Percentiles rank a stretch among this genome's conserved stretches.
Conservation (phyloP, 1,140 invertebrate species). For the Agrilus planipennis region DNA sequence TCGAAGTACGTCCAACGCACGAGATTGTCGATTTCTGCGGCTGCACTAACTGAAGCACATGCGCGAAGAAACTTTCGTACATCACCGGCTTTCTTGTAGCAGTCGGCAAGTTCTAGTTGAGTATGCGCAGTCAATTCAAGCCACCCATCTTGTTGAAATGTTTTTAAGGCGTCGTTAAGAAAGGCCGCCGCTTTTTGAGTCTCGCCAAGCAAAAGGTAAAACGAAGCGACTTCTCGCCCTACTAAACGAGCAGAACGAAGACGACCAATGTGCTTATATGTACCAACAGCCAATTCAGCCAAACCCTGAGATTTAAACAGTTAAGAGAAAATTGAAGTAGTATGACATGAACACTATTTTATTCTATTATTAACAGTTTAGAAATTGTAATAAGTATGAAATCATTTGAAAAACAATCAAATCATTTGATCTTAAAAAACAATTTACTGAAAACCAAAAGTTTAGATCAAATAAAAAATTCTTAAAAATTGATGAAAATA, state of each 20-base stretch:
- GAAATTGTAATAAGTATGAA: too few species aligned
- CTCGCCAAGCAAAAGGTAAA: conserved; percentile 79
- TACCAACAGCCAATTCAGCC: conserved; percentile 90
- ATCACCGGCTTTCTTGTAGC: conserved; percentile 70
- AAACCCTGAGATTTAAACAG: too few species aligned
- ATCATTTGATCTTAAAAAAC: too few species aligned
- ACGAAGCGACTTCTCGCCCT: conserved; percentile 77
- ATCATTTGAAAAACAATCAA: too few species aligned
- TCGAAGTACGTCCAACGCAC: conserved; percentile 64
- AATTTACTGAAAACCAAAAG: too few species aligned
- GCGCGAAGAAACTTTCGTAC: conserved; percentile 52
- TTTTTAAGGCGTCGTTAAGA: conserved; percentile 72
- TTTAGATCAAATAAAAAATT: too few species aligned
- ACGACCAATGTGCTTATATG: conserved; percentile 89
- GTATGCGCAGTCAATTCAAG: conserved; percentile 65
- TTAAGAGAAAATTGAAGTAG: too few species aligned
- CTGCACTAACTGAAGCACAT: conserved; percentile 65
- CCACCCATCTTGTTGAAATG: conserved; percentile 83
- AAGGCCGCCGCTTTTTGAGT: conserved; percentile 81
- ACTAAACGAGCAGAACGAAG: conserved; percentile 74
- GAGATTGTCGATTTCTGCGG: conserved; percentile 55
- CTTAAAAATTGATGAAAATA: too few species aligned
- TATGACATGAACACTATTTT: too few species aligned
- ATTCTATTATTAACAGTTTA: too few species aligned
- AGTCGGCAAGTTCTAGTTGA: conserved; percentile 70